Evolutionary conservation across 1,140 invertebrate species (phyloP).

Genomic region (Mactra quadrangularis): DNA sequence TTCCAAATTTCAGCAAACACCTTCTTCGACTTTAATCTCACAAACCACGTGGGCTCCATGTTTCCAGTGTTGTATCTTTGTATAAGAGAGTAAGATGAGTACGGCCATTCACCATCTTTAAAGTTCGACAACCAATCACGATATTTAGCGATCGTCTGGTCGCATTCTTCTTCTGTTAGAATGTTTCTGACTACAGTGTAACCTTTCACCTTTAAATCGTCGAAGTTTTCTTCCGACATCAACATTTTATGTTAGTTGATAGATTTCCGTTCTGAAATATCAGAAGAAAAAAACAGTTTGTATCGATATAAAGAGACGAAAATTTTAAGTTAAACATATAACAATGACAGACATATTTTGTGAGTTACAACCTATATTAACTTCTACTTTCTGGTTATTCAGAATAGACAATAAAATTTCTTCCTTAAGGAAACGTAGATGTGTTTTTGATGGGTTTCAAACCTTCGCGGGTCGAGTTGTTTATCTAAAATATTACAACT

Average conservation of each 20-base stretch:
- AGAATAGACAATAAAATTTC: no score
- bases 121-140: conserved; percentile 61
- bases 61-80: conserved; percentile 63
- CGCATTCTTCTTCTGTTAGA: conserved; percentile 57
- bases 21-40: conserved; percentile 63
- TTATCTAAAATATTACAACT: no score
- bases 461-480: no score
- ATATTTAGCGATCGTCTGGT: conserved; percentile 57
- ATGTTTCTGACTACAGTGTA: conserved; percentile 61
- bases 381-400: no score
- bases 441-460: no score
- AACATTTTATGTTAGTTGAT: conserved; percentile 1
- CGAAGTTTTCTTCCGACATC: conserved; percentile 38
- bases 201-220: conserved; percentile 50
- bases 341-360: no score
- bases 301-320: no score
- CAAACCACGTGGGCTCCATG: conserved; percentile 61
- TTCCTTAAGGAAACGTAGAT: no score
- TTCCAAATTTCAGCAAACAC: conserved; percentile 67
- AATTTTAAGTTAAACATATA: no score
- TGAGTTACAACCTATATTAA: no score
- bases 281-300: no score
- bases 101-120: conserved; percentile 52
- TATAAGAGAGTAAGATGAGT: conserved; percentile 52
- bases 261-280: no score